These are phyloP conservation scores for Acipenser oxyrinchus DNA, from an alignment of 2,797 vertebrate genomes.

Conservation along the genomic window DNA sequence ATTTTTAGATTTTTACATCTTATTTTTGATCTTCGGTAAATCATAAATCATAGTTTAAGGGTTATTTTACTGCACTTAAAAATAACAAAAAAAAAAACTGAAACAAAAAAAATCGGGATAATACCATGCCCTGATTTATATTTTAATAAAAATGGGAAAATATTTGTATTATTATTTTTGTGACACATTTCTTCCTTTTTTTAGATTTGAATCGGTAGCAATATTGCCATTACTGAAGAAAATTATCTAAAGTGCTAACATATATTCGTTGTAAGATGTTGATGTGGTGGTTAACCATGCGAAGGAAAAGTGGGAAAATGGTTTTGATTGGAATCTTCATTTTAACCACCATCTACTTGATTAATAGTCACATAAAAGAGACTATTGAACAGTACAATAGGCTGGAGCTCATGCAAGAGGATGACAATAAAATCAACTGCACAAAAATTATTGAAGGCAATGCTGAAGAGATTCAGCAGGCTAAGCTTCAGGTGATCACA, in stretches of 20 bases:
- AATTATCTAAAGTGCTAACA: neutral
- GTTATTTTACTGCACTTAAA: no score
- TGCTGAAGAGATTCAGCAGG: conserved; percentile 52
- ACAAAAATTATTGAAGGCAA: conserved; percentile 62
- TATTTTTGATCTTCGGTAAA: no score
- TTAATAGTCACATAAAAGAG: neutral
- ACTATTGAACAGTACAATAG: conserved; percentile 13
- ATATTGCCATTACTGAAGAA: neutral
- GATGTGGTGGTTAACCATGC: neutral
- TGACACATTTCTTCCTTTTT: no score
- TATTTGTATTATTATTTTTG: no score
- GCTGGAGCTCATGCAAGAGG: conserved; percentile 50
- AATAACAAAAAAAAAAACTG: no score
- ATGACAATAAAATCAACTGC: conserved; percentile 56
- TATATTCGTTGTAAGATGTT: neutral
- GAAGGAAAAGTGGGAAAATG: neutral
- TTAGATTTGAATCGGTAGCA: neutral
- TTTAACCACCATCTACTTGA: neutral
- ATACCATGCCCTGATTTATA: no score
- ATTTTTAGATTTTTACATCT: no score
- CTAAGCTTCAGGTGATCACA: conserved; percentile 56
- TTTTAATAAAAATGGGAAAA: no score
- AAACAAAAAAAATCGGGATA: no score
- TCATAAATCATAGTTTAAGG: no score
- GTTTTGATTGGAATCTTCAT: neutral